Base-by-base conservation (phyloP, 2,113 vertebrate genomes). In the Pandion haliaetus region DNA sequence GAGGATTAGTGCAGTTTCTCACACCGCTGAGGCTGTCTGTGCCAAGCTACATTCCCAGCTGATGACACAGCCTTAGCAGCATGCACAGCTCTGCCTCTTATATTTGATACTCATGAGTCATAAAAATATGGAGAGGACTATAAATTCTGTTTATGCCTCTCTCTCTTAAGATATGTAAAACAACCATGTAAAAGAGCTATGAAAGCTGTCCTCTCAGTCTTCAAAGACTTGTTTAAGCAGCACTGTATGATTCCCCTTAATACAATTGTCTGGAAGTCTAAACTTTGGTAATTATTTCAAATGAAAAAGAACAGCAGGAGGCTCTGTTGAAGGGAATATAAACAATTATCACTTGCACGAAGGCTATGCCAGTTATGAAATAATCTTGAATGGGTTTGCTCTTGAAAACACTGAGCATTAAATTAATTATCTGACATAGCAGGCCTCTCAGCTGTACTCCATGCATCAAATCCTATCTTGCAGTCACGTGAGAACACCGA, bases 291-390 rank as follows among this genome's bases (percentile, higher is more conserved):
- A 97, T 97, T 97, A 95, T 91, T 97, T 92, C 80, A 36, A 91
- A 95, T 91, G 94, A 95, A 95, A 95, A 89, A 84, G 95, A 97
- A 69, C 96, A 97, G 97, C 96, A 82, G 93, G 95, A 92, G 95
- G 91, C 86, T 95, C 80, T 29, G 94, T 79, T 84, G 91, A 97
- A 95, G 86, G 91, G 93, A 96, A 95, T 92, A 95, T 97, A 97
- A 97, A 97, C 95, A 97, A 97, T 97, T 97, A 97, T 93, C 95
- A 95, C 88, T 96, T 92, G 95, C 96, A 95, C 52, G 83, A 95
- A 95, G 73, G 95, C 86, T 76, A 76, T 69, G 88, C 88, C 94
- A 93, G 77, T 59, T 76, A 79, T 72, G 88, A 95, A 96, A 86
- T 59, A 72, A 91, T 91, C 86, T 95, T 65, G 65, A 94, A 76